Evolutionary conservation across 1,140 invertebrate genomes (phyloP).

Genomic region (Onthophagus taurus): DNA sequence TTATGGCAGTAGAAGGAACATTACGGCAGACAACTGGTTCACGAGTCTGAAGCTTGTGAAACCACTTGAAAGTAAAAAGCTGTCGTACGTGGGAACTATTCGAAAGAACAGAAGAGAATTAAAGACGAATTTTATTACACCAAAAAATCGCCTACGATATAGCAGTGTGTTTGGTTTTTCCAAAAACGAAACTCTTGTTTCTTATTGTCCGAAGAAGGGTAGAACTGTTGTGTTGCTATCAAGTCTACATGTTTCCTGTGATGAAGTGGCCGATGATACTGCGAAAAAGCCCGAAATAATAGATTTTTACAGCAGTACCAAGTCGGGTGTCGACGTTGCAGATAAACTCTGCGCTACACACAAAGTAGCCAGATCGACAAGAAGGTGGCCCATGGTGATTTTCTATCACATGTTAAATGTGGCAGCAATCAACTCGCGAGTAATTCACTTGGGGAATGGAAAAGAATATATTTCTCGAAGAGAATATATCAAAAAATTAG

Average conservation of each 20-base stretch:
- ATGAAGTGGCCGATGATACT: constrained; percentile 21
- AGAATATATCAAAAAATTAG: not conserved
- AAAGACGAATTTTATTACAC: not conserved
- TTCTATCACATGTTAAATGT: constrained; percentile 12
- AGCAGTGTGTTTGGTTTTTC: constrained; percentile 18
- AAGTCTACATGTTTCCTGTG: constrained; percentile 21
- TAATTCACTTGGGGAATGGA: not conserved
- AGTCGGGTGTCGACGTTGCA: constrained; percentile 34
- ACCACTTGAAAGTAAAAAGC: not conserved
- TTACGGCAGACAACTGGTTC: no score
- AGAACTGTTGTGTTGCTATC: constrained; percentile 22
- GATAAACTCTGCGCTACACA: constrained; percentile 32
- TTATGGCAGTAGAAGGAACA: no score
- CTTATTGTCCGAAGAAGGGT: constrained; percentile 29
- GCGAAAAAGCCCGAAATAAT: constrained; percentile 34
- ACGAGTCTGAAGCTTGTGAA: no score
- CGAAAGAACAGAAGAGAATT: constrained; percentile 2
- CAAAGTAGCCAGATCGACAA: constrained; percentile 22
- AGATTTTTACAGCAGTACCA: constrained; percentile 33
- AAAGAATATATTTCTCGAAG: not conserved
- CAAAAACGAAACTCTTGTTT: constrained; percentile 21
- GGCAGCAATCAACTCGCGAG: not conserved
- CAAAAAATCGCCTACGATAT: not conserved
- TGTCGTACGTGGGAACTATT: not conserved
- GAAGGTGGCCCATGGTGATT: constrained; percentile 29